Evolutionary conservation across 2,888 invertebrate species (phyloP).

Genomic region (Gari tellinella): DNA sequence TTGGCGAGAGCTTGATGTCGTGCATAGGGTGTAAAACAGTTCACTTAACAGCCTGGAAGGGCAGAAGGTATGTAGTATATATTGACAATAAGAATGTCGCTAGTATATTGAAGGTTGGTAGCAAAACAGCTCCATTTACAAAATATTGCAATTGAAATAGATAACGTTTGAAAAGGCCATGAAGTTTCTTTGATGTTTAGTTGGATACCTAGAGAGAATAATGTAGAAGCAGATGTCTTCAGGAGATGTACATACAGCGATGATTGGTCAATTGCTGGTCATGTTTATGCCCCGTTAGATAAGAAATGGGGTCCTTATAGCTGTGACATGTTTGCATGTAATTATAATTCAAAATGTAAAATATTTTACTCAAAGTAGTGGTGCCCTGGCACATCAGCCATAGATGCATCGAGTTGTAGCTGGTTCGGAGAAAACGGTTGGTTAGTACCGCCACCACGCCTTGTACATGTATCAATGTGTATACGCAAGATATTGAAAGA

Average conservation of each 20-base stretch:
- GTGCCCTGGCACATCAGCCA: slow-evolving; percentile 17
- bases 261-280: slow-evolving; percentile 7
- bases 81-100: slow-evolving; percentile 41
- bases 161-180: slow-evolving; percentile 21
- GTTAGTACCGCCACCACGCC: slow-evolving; percentile 34
- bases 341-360: slow-evolving; percentile 24
- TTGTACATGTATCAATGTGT: slow-evolving; percentile 1
- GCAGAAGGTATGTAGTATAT: slow-evolving; percentile 15
- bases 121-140: slow-evolving; percentile 35
- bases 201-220: slow-evolving; percentile 29
- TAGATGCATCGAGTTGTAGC: slow-evolving; percentile 1
- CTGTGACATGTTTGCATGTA: slow-evolving; percentile 9
- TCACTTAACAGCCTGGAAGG: slow-evolving; percentile 13
- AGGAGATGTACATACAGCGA: slow-evolving; percentile 27
- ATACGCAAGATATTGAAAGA: slow-evolving; percentile 7
- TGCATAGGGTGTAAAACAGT: slow-evolving; percentile 2
- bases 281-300: neutral
- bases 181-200: slow-evolving; percentile 4
- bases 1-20: slow-evolving; percentile 40
- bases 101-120: slow-evolving; percentile 34
- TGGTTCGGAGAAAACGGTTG: slow-evolving; percentile 14
- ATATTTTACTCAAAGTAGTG: slow-evolving; percentile 21
- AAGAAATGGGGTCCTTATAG: slow-evolving; percentile 4
- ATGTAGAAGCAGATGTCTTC: slow-evolving; percentile 18
- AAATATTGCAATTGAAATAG: slow-evolving; percentile 25